Evolutionary conservation across 1,140 invertebrate species (phyloP), one percentile per base, ranked within the genome.

Genomic region (Halictus rubicundus): DNA sequence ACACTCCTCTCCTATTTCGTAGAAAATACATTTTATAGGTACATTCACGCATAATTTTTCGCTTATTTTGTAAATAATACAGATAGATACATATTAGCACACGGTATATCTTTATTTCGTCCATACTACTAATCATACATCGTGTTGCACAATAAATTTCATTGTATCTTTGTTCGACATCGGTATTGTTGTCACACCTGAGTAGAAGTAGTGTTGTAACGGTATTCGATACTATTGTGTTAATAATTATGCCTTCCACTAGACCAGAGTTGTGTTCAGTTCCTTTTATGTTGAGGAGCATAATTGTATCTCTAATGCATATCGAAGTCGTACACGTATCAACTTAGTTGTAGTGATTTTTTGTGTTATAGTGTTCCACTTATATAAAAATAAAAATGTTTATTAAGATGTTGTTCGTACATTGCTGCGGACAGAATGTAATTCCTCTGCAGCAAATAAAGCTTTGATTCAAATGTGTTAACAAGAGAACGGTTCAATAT

Each of bases 401-500:
- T 19, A 52, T 52, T 19, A 19, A 65, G n/a, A 10, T 6, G 42
- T 39, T 8, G 25, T 14, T 75, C 32, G 21, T 68, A 52, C 23
- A 16, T 54, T 64, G 71, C 42, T 42, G 65, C n/a, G 12, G 54
- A 9, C 27, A n/a, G 64, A 76, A 32, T 76, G 73, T 76, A 61
- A 77, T 77, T 49, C 42, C 16, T 37, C 54, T n/a, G 66, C 75
- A 70, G 66, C 42, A 49, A 77, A 77, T 77, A 70, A 70, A 63
- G 49, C 1, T 37, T 37, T 63, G 27, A 4, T 69, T 14, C 12
- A 14, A 19, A 37, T 19, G 42, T 27, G 57, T n/a, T 21, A 39
- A 16, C 14, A 49, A 10, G 2, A 59, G 61, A 9, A 23, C n/a
- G 25, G 10, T n/a, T 78, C 6, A 25, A 42, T 54, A 42, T 23